Conservation (phyloP, 2,797 vertebrate species). For the Sebastes matsubarae region DNA sequence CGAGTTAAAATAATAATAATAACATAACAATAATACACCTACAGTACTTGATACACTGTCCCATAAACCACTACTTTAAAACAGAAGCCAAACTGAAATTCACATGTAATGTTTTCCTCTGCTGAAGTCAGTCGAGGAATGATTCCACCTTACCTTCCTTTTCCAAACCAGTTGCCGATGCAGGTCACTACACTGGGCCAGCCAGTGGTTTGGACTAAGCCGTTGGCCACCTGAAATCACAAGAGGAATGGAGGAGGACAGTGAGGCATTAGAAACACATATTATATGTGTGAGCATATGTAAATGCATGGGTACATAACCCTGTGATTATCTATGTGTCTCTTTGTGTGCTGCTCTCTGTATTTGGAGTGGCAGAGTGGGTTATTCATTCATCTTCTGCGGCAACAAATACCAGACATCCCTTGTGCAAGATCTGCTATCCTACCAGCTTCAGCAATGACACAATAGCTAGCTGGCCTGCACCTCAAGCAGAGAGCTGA, state of each 20-base stretch:
- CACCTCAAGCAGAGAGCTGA: neutral
- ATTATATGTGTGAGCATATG: neutral
- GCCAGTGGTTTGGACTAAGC: slow-evolving; percentile 93
- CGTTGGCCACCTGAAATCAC: slow-evolving; percentile 86
- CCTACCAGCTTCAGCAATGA: neutral
- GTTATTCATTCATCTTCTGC: neutral
- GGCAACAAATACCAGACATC: neutral
- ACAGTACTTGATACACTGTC: neutral
- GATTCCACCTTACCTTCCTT: slow-evolving; percentile 87
- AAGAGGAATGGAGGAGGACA: neutral
- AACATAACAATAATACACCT: too few relatives aligned
- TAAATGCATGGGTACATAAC: neutral
- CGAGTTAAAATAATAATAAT: neutral
- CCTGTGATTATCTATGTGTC: neutral
- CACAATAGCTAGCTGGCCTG: neutral
- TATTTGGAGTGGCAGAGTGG: neutral
- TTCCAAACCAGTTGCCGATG: slow-evolving; percentile 96
- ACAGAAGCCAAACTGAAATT: neutral
- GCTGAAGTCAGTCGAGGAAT: neutral
- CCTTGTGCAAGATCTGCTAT: neutral
- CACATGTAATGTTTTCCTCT: neutral
- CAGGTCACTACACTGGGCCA: slow-evolving; percentile 96
- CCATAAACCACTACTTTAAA: neutral
- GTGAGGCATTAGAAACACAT: neutral
- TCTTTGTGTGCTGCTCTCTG: neutral